Conservation (phyloP, 2,888 invertebrate genomes). For the Machimus atricapillus region DNA sequence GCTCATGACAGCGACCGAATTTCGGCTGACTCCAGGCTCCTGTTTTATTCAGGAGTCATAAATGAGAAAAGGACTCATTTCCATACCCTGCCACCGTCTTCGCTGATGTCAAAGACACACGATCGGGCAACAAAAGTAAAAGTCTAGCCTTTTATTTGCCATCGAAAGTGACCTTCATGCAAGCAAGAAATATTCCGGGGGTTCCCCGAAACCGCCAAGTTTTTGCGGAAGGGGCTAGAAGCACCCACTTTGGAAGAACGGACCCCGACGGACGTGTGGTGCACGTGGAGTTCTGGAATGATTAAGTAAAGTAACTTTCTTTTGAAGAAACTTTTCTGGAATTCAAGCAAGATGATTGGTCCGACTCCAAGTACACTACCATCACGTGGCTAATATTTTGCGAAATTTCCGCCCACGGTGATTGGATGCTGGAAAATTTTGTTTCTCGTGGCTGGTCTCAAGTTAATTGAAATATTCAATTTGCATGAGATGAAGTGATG, state of each 20-base stretch:
- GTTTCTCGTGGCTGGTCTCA: background rate
- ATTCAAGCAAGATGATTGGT: background rate
- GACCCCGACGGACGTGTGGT: background rate
- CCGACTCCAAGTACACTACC: background rate
- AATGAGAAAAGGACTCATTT: slow-evolving; percentile 4
- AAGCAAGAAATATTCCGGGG: background rate
- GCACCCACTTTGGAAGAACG: background rate
- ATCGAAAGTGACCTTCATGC: background rate
- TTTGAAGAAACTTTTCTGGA: background rate
- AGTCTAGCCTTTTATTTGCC: background rate
- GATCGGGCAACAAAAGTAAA: background rate
- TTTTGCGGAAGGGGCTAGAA: background rate
- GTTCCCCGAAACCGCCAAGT: background rate
- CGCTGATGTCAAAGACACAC: background rate
- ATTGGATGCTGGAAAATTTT: background rate
- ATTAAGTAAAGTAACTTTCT: background rate
- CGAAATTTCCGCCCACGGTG: background rate
- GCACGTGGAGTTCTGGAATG: background rate
- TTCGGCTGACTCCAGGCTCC: background rate
- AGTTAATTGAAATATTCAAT: background rate
- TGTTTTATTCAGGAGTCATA: slow-evolving; percentile 4
- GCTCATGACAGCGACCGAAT: slow-evolving; percentile 15
- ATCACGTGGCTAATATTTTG: background rate
- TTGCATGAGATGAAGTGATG: background rate
- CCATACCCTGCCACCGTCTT: background rate